These are phyloP conservation scores for Mamestra configurata DNA, from an alignment of 1,140 invertebrate species.

Conservation along the genomic window DNA sequence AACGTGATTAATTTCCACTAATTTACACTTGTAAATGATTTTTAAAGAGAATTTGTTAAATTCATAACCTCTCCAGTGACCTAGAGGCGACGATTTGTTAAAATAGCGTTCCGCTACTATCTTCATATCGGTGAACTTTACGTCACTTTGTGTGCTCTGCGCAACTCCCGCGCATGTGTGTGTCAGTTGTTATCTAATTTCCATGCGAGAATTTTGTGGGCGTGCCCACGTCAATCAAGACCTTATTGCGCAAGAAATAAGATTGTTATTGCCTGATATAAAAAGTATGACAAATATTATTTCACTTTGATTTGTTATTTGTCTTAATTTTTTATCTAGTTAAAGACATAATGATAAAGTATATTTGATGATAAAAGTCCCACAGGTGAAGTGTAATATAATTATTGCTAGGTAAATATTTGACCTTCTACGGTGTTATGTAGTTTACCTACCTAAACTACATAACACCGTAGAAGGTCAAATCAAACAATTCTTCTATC, in stretches of 20 bases:
- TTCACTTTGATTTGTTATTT: slow-evolving; percentile 40
- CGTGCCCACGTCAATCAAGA: neutral
- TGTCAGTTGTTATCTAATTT: slow-evolving; percentile 54
- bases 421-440: too few species aligned
- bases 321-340: slow-evolving; percentile 40
- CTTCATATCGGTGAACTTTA: slow-evolving; percentile 61
- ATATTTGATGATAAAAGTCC: slow-evolving; percentile 40
- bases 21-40: neutral
- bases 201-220: slow-evolving; percentile 24
- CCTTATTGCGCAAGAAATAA: neutral
- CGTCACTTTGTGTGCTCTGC: slow-evolving; percentile 55
- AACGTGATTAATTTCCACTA: neutral
- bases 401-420: slow-evolving; percentile 1
- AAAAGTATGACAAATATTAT: slow-evolving; percentile 12
- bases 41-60: slow-evolving; percentile 33
- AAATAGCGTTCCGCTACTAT: slow-evolving; percentile 59
- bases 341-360: slow-evolving; percentile 40
- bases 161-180: slow-evolving; percentile 55
- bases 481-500: neutral
- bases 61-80: slow-evolving; percentile 76
- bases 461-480: neutral
- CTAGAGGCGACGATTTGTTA: slow-evolving; percentile 63
- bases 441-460: neutral
- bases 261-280: neutral
- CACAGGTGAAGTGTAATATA: neutral